Percentiles rank a stretch among this genome's conserved stretches.
Evolutionary conservation across 2,797 vertebrate genomes (phyloP).

Genomic region (Argya squamiceps): DNA sequence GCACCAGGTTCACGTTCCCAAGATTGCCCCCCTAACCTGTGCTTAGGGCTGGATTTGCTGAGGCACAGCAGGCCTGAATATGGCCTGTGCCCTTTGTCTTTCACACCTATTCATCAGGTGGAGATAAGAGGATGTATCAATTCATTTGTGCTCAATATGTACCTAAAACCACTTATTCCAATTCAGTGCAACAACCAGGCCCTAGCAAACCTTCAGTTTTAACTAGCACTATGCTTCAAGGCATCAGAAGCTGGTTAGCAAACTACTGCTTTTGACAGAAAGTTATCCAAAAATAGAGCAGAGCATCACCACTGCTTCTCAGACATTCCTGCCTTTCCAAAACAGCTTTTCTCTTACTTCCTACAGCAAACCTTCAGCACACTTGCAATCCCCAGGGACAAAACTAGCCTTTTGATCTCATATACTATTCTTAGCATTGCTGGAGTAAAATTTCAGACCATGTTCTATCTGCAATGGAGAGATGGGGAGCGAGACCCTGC

Average conservation of each 20-base stretch:
- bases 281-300: background rate
- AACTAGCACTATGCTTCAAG: background rate
- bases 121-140: background rate
- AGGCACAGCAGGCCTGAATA: background rate
- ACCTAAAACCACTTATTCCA: background rate
- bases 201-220: background rate
- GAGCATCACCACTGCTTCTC: background rate
- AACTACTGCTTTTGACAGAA: background rate
- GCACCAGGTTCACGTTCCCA: rapidly evolving
- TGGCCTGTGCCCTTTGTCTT: background rate
- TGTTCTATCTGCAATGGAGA: background rate
- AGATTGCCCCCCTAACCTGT: background rate
- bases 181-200: background rate
- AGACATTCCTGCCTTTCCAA: background rate
- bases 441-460: background rate
- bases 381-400: background rate
- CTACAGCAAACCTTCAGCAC: background rate
- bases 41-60: background rate
- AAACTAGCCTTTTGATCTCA: background rate
- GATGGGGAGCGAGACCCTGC: rapidly evolving
- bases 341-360: background rate
- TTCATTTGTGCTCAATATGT: background rate
- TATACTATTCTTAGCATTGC: background rate
- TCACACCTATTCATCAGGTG: rapidly evolving
- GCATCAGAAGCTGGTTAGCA: background rate